Evolutionary conservation across 2,797 vertebrate species (phyloP).

Genomic region (Mus spretus): DNA sequence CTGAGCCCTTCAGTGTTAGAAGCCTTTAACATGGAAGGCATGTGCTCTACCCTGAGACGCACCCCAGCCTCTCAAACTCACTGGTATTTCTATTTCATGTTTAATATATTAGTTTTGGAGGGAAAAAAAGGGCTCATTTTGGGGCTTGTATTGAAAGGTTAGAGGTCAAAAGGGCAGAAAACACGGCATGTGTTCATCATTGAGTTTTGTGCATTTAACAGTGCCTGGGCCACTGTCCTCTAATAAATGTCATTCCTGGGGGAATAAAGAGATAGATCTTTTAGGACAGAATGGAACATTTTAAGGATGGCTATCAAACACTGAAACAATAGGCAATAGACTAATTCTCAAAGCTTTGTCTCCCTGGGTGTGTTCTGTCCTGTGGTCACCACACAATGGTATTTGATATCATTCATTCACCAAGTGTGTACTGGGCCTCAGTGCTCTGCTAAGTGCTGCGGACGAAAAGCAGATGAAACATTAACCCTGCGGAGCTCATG

Average conservation of each 20-base stretch:
- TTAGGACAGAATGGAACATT: background rate
- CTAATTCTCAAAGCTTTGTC: background rate
- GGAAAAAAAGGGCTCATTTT: background rate
- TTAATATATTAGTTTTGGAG: background rate
- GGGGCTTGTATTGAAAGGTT: background rate
- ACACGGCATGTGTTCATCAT: background rate
- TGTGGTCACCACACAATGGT: fast-evolving
- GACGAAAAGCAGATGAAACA: background rate
- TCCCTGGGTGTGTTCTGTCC: too few species aligned
- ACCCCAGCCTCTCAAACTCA: background rate
- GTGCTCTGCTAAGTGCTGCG: background rate
- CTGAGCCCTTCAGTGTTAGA: background rate
- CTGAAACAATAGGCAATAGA: background rate
- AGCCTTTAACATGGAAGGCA: background rate
- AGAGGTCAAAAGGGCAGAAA: background rate
- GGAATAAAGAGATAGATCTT: background rate
- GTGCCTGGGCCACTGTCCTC: background rate
- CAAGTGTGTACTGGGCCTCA: fast-evolving
- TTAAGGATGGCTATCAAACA: background rate
- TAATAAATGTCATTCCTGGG: background rate
- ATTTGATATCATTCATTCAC: background rate
- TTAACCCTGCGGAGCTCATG: background rate
- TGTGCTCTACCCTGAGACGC: background rate
- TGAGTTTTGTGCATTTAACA: background rate
- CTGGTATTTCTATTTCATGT: background rate